phyloP scores from a whole-genome alignment of 2,888 invertebrate species.

The Parascotia fuliginaria region DNA sequence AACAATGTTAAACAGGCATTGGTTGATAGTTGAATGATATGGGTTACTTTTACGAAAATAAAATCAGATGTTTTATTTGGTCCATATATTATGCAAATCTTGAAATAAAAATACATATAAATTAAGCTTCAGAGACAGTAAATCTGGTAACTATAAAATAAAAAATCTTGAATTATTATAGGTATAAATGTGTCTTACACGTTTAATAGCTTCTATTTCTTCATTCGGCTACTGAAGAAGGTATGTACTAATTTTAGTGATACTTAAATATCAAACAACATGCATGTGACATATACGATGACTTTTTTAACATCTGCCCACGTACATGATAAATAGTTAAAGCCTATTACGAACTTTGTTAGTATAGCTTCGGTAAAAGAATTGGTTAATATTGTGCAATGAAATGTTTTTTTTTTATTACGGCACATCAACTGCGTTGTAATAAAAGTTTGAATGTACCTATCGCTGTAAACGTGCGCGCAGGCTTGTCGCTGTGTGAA shows the following conservation, averaged over 20 bases:
- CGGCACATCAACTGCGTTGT: conserved; percentile 22
- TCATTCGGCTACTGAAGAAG: conserved; percentile 74
- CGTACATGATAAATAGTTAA: conserved; percentile 20
- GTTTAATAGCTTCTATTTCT: conserved; percentile 70
- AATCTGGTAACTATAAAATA: conserved; percentile 70
- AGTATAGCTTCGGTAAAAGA: neutral
- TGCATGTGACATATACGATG: conserved; percentile 41
- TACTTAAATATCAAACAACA: conserved; percentile 41
- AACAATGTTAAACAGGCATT: neutral
- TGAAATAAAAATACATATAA: conserved; percentile 59
- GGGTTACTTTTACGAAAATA: neutral
- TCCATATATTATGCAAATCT: conserved; percentile 66
- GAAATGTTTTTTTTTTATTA: conserved; percentile 24
- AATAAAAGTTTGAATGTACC: conserved; percentile 49
- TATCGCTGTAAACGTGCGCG: conserved; percentile 18
- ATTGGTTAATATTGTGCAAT: neutral
- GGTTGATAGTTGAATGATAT: neutral
- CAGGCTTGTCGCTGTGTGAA: conserved; percentile 50
- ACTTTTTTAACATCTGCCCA: conserved; percentile 40
- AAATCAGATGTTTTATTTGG: conserved; percentile 31
- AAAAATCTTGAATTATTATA: conserved; percentile 67
- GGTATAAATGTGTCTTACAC: conserved; percentile 69
- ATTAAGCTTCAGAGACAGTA: conserved; percentile 62
- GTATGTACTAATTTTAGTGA: conserved; percentile 48
- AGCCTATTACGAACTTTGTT: conserved; percentile 1